A percentile compares a stretch with the other conserved stretches of the same genome.
Conservation (phyloP, 1,140 invertebrate species). For the Centruroides sculpturatus region DNA sequence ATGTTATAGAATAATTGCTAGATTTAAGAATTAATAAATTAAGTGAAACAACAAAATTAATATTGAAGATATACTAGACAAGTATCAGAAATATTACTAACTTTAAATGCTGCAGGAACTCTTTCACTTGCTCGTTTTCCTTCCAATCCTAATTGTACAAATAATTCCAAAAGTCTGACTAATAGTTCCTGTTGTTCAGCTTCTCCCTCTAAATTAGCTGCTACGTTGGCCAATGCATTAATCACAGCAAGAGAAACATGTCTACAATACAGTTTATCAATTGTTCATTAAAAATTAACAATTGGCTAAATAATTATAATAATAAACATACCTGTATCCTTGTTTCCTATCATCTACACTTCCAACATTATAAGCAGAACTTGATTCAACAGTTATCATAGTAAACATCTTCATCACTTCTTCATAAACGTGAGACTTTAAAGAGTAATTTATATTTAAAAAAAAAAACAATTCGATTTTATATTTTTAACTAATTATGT, state of each 20-base stretch:
- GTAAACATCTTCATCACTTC: slow-evolving; percentile 98
- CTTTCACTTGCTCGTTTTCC: slow-evolving; percentile 86
- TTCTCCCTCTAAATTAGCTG: slow-evolving; percentile 80
- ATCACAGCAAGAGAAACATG: slow-evolving; percentile 90
- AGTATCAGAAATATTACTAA: slow-evolving; percentile 21
- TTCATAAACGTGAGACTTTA: slow-evolving; percentile 58
- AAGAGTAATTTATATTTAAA: not conserved
- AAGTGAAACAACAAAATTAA: no score
- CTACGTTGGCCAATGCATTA: slow-evolving; percentile 85
- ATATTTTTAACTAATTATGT: no score
- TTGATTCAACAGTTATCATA: slow-evolving; percentile 82
- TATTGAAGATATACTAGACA: not conserved
- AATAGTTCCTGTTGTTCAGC: slow-evolving; percentile 72
- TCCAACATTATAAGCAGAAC: slow-evolving; percentile 61
- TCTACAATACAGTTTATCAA: slow-evolving; percentile 30
- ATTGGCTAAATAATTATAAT: slow-evolving; percentile 1
- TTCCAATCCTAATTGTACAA: slow-evolving; percentile 92
- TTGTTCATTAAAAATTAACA: not conserved
- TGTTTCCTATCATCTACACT: slow-evolving; percentile 27
- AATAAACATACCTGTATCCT: slow-evolving; percentile 42
- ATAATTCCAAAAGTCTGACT: slow-evolving; percentile 77
- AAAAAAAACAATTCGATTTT: no score
- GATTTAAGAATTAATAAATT: no score
- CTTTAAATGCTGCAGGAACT: slow-evolving; percentile 49
- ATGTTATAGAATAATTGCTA: no score